Conservation (phyloP, 2,797 vertebrate species). For the Austrolebias charrua region DNA sequence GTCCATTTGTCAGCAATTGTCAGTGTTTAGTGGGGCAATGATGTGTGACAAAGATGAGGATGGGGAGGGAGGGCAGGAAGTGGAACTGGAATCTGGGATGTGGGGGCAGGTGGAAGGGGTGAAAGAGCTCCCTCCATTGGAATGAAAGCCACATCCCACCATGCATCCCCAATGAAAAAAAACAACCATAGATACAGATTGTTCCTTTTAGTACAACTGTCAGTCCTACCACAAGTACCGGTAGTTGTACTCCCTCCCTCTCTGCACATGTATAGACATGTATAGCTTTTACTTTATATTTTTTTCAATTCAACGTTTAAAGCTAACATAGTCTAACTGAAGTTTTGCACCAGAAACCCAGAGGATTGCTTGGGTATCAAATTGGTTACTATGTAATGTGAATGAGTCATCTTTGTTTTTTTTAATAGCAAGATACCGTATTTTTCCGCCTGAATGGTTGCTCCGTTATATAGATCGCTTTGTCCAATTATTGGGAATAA, state of each 20-base stretch:
- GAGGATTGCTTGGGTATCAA: too few relatives aligned
- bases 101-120: conserved; percentile 71
- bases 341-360: too few relatives aligned
- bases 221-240: too few relatives aligned
- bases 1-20: conserved; percentile 95
- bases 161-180: conserved; percentile 39
- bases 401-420: conserved; percentile 73
- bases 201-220: too few relatives aligned
- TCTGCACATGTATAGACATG: conserved; percentile 33
- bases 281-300: conserved; percentile 18
- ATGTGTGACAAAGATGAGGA: conserved; percentile 76
- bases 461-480: too few relatives aligned
- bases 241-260: too few relatives aligned
- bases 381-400: conserved; percentile 2
- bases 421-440: conserved; percentile 74
- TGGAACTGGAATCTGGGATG: conserved; percentile 43
- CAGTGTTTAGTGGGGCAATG: conserved; percentile 86
- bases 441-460: too few relatives aligned
- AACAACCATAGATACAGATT: conserved; percentile 4
- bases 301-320: too few relatives aligned
- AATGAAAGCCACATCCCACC: conserved; percentile 56
- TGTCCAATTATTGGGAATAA: too few relatives aligned
- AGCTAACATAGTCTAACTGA: too few relatives aligned
- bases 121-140: conserved; percentile 71
- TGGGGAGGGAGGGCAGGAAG: conserved; percentile 53